Percentiles rank a stretch among this genome's conserved stretches.
Conservation (phyloP, 2,113 vertebrate species). For the Tychaedon coryphoeus region DNA sequence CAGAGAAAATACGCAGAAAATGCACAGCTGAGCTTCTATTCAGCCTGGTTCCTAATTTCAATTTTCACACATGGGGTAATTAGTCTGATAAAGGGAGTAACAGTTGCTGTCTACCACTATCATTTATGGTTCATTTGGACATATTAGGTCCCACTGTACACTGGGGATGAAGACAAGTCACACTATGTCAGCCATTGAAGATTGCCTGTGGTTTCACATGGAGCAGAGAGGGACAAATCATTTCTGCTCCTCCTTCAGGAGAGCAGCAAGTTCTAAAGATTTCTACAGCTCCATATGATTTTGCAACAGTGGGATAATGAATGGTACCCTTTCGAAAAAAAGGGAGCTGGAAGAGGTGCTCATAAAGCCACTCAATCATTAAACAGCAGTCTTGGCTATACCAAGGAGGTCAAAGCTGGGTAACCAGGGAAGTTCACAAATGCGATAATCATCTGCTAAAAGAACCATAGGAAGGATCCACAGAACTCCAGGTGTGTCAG, state of each 20-base stretch:
- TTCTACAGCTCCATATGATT: background rate
- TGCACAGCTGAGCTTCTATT: background rate
- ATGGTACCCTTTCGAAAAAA: background rate
- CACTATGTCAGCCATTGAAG: background rate
- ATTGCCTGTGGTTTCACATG: background rate
- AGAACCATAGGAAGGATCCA: background rate
- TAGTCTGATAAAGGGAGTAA: background rate
- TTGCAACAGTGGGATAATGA: background rate
- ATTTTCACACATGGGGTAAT: background rate
- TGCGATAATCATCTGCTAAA: background rate
- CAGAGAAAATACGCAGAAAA: background rate
- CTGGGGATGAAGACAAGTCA: background rate
- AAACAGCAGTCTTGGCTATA: background rate
- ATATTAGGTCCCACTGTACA: background rate
- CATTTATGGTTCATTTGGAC: background rate
- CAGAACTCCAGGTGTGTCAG: background rate
- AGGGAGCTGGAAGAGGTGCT: background rate
- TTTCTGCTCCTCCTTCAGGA: background rate
- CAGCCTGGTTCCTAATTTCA: background rate
- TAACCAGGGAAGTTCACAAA: background rate
- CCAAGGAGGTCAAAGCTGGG: background rate
- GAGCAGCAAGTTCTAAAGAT: rapidly evolving
- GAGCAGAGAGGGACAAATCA: background rate
- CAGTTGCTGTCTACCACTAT: background rate
- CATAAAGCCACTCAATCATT: background rate